Evolutionary conservation across 2,888 invertebrate species (phyloP), one percentile per base, ranked within the genome.

Genomic region (Anthophora plumipes): DNA sequence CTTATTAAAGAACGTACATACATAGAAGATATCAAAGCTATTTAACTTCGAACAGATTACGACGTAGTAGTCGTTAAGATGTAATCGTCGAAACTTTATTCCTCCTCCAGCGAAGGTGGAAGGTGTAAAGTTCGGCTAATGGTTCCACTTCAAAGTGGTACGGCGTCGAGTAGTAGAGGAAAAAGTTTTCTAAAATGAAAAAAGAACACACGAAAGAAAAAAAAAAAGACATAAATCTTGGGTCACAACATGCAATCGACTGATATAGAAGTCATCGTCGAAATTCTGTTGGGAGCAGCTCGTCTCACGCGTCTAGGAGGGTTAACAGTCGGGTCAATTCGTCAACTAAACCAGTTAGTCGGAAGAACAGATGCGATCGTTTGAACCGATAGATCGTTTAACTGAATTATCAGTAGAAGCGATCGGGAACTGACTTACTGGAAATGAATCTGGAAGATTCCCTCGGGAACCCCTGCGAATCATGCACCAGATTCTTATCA

Each of bases 241-340:
- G n/a, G 31, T 0, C 25, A 14, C 4, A 17, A 37, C 57, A n/a
- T 43, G 66, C 41, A 39, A 50, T 59, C 64, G 78, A 64, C 64
- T 54, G 46, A 60, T 69, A 60, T 48, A 63, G 70, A 71, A 59
- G 20, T n/a, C 64, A 37, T 8, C 66, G 25, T 70, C 60, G 77
- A 82, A 66, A 70, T 77, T 48, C 39, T 48, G 41, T 48, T 37
- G 12, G 37, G 48, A 63, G 59, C 41, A 59, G 57, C 61, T 73
- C 41, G 77, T 83, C 74, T 74, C 70, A 78, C 81, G 77, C 79
- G 78, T 69, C 77, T 63, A 67, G 73, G 79, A 85, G 88, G 91
- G 91, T 91, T 90, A 92, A 91, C 89, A 90, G 90, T 90, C 90
- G 89, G 91, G 91, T 92, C 91, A 91, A 91, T 89, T 91, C 88